Evolutionary conservation across 1,140 invertebrate species (phyloP).

Genomic region (Copidosoma floridanum): DNA sequence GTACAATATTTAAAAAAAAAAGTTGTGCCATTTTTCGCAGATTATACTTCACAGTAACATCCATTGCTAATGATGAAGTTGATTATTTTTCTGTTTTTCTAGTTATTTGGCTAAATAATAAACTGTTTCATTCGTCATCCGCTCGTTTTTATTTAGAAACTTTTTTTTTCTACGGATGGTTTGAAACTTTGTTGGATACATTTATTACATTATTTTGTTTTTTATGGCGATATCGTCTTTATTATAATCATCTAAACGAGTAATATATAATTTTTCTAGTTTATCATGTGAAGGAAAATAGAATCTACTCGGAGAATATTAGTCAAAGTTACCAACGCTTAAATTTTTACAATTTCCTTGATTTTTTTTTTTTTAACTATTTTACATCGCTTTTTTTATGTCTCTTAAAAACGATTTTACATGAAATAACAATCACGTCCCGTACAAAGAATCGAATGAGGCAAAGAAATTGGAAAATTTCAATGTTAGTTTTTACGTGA

Average conservation of each 20-base stretch:
- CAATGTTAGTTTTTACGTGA: too few species aligned
- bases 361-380: slow-evolving; percentile 1
- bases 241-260: neutral
- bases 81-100: too few species aligned
- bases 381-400: too few species aligned
- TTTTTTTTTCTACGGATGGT: slow-evolving; percentile 2
- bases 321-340: neutral
- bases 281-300: slow-evolving; percentile 10
- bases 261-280: neutral
- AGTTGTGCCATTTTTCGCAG: too few species aligned
- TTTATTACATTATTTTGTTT: neutral
- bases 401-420: too few species aligned
- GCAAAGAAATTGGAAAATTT: too few species aligned
- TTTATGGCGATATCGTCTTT: slow-evolving; percentile 9
- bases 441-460: too few species aligned
- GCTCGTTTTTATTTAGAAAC: slow-evolving; percentile 7
- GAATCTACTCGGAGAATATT: slow-evolving; percentile 4
- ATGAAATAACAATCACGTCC: too few species aligned
- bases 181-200: neutral
- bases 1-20: too few species aligned
- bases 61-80: slow-evolving; percentile 49
- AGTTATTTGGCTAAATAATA: slow-evolving; percentile 26
- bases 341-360: neutral
- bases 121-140: neutral
- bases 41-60: slow-evolving; percentile 52